phyloP scores from a whole-genome alignment of 92 coral and sea anemone genomes.

The Zoanthus sociatus region DNA sequence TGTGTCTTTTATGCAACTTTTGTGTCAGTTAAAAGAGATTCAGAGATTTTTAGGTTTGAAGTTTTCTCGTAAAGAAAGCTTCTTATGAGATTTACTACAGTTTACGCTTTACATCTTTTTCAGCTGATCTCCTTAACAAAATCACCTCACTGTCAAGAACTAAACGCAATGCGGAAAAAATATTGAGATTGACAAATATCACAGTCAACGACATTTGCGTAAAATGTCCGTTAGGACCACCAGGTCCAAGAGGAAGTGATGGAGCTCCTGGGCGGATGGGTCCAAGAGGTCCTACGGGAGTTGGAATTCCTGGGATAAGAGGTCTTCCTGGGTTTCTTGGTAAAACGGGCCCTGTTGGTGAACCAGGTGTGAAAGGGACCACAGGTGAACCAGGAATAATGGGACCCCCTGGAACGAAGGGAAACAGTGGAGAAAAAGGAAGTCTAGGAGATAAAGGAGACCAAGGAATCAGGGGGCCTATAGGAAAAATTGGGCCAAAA shows the following conservation, averaged over 20 bases:
- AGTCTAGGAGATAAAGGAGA: slow-evolving; percentile 7
- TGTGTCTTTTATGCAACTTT: too few relatives aligned
- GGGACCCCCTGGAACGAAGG: slow-evolving; percentile 8
- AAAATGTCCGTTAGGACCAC: slow-evolving; percentile 6
- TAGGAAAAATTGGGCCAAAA: slow-evolving; percentile 18
- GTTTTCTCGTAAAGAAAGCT: too few relatives aligned
- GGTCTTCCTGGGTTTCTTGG: background rate
- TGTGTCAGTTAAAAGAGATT: too few relatives aligned
- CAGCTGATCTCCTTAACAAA: slow-evolving; percentile 12
- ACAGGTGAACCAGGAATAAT: slow-evolving; percentile 17
- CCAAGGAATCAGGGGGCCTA: background rate
- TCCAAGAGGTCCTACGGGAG: background rate
- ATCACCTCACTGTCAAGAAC: slow-evolving; percentile 15
- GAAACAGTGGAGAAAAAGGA: background rate
- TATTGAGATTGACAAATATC: background rate
- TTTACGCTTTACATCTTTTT: background rate
- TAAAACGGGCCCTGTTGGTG: background rate
- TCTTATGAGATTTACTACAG: too few relatives aligned
- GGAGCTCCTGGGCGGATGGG: background rate
- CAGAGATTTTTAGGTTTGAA: too few relatives aligned
- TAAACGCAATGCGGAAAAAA: slow-evolving; percentile 32
- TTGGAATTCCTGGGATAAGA: background rate
- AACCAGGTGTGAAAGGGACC: slow-evolving; percentile 10
- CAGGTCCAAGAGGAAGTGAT: background rate
- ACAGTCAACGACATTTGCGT: slow-evolving; percentile 30